Conservation (phyloP, 2,797 vertebrate species). For the Pseudochromis fuscus region DNA sequence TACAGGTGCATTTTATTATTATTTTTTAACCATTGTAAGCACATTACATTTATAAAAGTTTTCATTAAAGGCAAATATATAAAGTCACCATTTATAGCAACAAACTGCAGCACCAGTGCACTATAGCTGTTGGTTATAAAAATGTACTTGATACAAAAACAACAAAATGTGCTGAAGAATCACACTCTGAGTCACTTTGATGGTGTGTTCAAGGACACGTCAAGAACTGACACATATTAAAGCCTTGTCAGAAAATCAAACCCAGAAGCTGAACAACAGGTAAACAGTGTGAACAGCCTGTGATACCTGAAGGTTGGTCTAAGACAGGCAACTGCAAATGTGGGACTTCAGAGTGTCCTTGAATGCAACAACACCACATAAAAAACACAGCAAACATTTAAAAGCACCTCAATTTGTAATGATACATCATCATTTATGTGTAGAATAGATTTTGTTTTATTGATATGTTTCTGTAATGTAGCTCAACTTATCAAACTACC, state of each 20-base stretch:
- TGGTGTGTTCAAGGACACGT: conserved; percentile 37
- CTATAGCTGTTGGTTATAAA: background rate
- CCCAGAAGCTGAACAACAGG: conserved; percentile 7
- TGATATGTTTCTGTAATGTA: too few species aligned
- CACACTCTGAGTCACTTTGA: conserved; percentile 17
- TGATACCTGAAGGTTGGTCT: background rate
- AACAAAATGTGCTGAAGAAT: background rate
- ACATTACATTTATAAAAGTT: background rate
- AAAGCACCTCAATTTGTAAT: background rate
- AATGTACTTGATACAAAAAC: background rate
- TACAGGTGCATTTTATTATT: background rate
- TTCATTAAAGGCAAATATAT: background rate
- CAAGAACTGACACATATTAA: background rate
- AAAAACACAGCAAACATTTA: too few species aligned
- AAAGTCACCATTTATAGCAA: background rate
- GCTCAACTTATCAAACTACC: too few species aligned
- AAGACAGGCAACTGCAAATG: too few species aligned
- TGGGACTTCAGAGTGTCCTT: background rate
- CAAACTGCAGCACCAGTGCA: background rate
- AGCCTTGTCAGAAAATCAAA: conserved; percentile 25
- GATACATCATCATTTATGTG: too few species aligned
- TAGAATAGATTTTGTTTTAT: too few species aligned
- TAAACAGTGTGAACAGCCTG: background rate
- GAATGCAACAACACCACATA: background rate
- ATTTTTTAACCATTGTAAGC: background rate